These are phyloP conservation scores for Arvicola amphibius DNA, from an alignment of 2,797 vertebrate genomes.

Conservation along the genomic window DNA sequence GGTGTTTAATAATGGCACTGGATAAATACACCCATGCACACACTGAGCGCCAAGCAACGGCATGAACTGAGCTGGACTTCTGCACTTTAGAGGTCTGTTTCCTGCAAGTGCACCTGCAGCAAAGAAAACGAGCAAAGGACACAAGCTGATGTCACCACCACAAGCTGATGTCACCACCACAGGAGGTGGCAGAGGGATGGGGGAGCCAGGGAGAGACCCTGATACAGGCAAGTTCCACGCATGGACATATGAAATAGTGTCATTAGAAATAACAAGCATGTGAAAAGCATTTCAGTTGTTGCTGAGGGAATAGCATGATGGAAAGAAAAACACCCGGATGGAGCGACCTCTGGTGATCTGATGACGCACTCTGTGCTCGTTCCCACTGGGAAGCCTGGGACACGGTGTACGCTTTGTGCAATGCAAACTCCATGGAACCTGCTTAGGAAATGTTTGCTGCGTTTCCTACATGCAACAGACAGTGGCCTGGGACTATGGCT, in stretches of 20 bases:
- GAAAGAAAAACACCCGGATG: not conserved
- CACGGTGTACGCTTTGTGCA: not conserved
- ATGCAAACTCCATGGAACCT: not conserved
- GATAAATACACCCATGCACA: not conserved
- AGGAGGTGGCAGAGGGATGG: too few relatives aligned
- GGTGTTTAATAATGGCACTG: not conserved
- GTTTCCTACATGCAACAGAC: too few relatives aligned
- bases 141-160: accelerated
- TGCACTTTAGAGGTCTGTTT: not conserved
- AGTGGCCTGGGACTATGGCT: not conserved
- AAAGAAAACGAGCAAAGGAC: not conserved
- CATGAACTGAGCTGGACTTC: not conserved
- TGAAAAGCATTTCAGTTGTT: not conserved
- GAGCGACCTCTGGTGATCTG: not conserved
- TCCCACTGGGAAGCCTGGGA: not conserved
- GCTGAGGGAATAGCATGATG: not conserved
- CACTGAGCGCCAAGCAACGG: not conserved
- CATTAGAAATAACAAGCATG: not conserved
- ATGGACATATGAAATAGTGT: not conserved
- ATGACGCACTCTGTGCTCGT: not conserved
- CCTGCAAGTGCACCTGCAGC: not conserved
- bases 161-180: not conserved
- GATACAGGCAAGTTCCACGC: not conserved
- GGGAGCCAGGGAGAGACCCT: not conserved
- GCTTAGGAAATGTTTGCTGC: not conserved